These are phyloP conservation scores for Drosophila vallismaia DNA, from an alignment of 2,888 invertebrate genomes.

Conservation along the genomic window DNA sequence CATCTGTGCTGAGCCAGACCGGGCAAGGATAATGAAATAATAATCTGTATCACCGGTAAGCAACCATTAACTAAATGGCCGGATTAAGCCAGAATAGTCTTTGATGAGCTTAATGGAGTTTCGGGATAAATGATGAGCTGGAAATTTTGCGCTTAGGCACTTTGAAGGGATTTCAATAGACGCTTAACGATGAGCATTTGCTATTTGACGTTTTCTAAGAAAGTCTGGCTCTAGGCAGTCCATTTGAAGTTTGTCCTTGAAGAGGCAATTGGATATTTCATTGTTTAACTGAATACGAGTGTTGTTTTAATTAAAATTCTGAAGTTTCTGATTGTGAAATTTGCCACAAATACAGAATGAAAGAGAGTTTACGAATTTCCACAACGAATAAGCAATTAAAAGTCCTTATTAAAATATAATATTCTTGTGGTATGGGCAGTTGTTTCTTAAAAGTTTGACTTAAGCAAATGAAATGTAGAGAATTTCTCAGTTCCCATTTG, in stretches of 20 bases:
- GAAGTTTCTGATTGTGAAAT: background rate
- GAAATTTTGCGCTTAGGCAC: slow-evolving; percentile 1
- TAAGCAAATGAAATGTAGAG: background rate
- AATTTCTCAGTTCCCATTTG: too few relatives aligned
- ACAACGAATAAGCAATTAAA: background rate
- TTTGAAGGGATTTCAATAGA: slow-evolving; percentile 12
- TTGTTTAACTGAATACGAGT: background rate
- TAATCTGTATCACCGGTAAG: slow-evolving; percentile 29
- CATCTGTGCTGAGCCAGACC: background rate
- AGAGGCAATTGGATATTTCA: background rate
- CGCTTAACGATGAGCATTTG: slow-evolving; percentile 5
- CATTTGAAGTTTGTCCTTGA: background rate
- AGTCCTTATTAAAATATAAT: too few relatives aligned
- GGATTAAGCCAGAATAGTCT: slow-evolving; percentile 30
- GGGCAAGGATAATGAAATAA: slow-evolving; percentile 31
- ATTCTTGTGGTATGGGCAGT: too few relatives aligned
- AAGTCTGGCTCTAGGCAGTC: background rate
- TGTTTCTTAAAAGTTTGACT: background rate
- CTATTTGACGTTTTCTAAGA: slow-evolving; percentile 1
- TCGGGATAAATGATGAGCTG: slow-evolving; percentile 10
- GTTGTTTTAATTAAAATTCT: slow-evolving; percentile 1
- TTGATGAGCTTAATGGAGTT: slow-evolving; percentile 35
- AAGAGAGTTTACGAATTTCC: background rate
- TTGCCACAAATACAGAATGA: background rate
- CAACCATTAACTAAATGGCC: slow-evolving; percentile 28